Base-by-base conservation (phyloP, 2,113 vertebrate genomes). In the Philantomba maxwellii region DNA sequence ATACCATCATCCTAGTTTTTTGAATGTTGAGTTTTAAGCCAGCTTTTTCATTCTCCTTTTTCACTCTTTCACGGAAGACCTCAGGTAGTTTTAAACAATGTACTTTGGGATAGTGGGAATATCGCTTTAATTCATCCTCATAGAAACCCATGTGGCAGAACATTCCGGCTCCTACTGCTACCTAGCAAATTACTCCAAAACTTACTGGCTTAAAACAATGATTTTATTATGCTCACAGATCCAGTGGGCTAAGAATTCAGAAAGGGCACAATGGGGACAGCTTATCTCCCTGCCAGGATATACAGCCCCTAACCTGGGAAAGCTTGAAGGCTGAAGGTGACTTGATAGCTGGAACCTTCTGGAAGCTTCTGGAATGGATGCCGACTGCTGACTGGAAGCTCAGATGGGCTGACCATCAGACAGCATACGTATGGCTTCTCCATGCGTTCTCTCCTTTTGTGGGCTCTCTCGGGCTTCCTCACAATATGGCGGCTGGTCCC, bases 121-220 rank as follows among this genome's bases (percentile, higher is more conserved):
- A 57, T 57, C 5, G 1, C 39, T 83, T 88, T 75, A 81, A 81
- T 88, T 57, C 21, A 78, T 95, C 93, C 93, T 81, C 60, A 60
- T 81, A 47, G 81, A 90, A 92, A 82, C 19, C 16, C 55, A 64
- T 10, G 73, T 33, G 25, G 82, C 45, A 58, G 89, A 94, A 80
- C 92, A 17, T 62, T 89, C 89, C 78, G 30, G 39, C 78, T 47
- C 21, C 88, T 87, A 66, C 23, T 60, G 60, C 84, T 80, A 47
- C 33, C 7, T 96, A 55, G 77, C 83, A 51, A 78, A 95, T 60
- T n/a, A 82, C 53, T 87, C 66, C 33, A 23, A 33, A 83, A 51
- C 14, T 15, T 64, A 28, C 58, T 73, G 89, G 49, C 82, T 51
- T 58, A 39, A 36, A 90, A 64, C 62, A 58, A 25, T 78, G 49